phyloP scores from a whole-genome alignment of 2,888 invertebrate species.

The Caenorhabditis plicata region DNA sequence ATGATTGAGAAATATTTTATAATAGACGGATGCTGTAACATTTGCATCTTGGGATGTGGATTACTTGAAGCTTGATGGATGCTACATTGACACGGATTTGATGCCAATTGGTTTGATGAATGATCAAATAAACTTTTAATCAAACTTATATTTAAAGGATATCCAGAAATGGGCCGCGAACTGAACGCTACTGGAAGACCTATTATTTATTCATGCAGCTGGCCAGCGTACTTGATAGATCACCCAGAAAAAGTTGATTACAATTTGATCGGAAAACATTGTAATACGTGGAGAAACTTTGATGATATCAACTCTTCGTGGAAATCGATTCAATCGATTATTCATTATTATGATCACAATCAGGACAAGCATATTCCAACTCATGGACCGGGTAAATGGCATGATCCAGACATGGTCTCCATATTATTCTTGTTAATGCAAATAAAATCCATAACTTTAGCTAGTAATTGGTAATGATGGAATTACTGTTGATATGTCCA shows the following conservation, averaged over 20 bases:
- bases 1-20: conserved; percentile 1
- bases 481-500: conserved; percentile 52
- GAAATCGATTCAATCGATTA: conserved; percentile 66
- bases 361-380: conserved; percentile 66
- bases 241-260: conserved; percentile 64
- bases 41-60: conserved; percentile 93
- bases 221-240: conserved; percentile 81
- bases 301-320: conserved; percentile 67
- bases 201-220: conserved; percentile 95
- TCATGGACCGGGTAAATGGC: conserved; percentile 69
- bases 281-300: conserved; percentile 70
- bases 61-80: conserved; percentile 94
- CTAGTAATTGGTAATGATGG: conserved; percentile 61
- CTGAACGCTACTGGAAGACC: conserved; percentile 86
- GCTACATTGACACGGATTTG: conserved; percentile 80
- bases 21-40: conserved; percentile 80
- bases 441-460: too few relatives aligned
- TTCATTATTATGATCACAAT: conserved; percentile 67
- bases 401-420: conserved; percentile 71
- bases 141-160: too few relatives aligned
- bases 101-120: conserved; percentile 72
- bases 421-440: too few relatives aligned
- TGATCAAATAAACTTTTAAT: too few relatives aligned
- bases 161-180: conserved; percentile 86
- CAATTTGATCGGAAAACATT: conserved; percentile 65